Conservation (phyloP, 2,888 invertebrate genomes). For the Tachina grossa region DNA sequence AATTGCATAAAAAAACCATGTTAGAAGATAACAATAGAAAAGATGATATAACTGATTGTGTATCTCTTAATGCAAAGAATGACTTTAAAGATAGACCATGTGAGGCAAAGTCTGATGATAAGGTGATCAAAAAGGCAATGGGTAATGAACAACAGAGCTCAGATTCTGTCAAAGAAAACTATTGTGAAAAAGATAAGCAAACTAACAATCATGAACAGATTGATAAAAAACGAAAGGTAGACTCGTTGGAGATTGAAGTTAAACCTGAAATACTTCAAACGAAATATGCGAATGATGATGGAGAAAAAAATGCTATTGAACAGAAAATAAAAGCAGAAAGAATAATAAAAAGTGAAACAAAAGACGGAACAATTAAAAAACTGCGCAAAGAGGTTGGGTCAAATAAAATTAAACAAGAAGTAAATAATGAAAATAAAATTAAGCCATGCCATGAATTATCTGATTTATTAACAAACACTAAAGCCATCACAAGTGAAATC, state of each 20-base stretch:
- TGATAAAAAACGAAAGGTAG: background rate
- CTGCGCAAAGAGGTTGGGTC: background rate
- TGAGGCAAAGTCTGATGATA: constrained; percentile 13
- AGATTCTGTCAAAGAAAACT: background rate
- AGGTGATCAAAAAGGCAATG: background rate
- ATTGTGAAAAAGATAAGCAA: background rate
- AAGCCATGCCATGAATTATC: constrained; percentile 1
- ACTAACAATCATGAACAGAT: background rate
- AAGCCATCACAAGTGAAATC: background rate
- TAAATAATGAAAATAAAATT: background rate
- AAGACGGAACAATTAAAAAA: background rate
- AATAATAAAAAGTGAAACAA: background rate
- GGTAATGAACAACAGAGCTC: background rate
- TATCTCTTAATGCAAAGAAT: background rate
- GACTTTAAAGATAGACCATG: constrained; percentile 11
- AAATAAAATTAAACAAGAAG: background rate
- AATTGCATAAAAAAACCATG: background rate
- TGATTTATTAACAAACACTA: background rate
- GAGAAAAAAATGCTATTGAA: background rate
- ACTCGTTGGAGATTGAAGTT: background rate
- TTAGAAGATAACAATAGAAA: background rate
- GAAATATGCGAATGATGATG: background rate
- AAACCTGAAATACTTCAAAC: background rate
- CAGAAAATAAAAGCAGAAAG: background rate
- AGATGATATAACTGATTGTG: background rate